Base-by-base conservation (phyloP, 2,888 invertebrate species). In the Tridacna gigas region DNA sequence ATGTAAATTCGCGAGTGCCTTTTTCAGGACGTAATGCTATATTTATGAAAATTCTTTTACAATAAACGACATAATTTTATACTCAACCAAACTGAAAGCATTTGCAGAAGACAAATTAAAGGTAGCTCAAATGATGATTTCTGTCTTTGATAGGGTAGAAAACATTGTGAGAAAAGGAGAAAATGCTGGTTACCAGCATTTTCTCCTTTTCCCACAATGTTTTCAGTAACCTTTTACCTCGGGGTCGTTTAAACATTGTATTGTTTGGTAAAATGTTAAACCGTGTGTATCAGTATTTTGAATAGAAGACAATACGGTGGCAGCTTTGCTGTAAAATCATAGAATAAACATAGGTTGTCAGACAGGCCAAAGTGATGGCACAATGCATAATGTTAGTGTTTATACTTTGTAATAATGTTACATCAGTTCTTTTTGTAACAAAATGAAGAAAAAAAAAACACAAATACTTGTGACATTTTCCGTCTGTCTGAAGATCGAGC, bases 271-370 rank as follows among this genome's bases (percentile, higher is more conserved):
- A 63, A 63, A 22, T 18, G 63, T 63, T 25, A 63, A 63, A 63
- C 15, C 22, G 22, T 3, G 26, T 63, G 26, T 25, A 63, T 4
- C 20, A 25, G 22, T 63, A 25, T 63, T 63, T 22, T 22, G 63
- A 63, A 56, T 3, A 45, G 67, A 22, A 37, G 25, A 69, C 69
- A 69, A 69, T 37, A 20, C 3, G 26, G 18, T 48, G 69, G 18
- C 69, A 48, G 69, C 69, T 69, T 69, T 69, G 20, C 26, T 22
- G 69, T 69, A 69, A 69, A 69, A 45, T 69, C 69, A 22, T 48
- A 48, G 69, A 48, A n/a, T 69, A 69, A 69, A 69, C 25, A 69
- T 69, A 47, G 69, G 15, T 47, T 69, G 69, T 69, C 69, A 69
- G 47, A 69, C 69, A 2, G n/a, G 18, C 2, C 13, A 22, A 4